Conservation (phyloP, 2,797 vertebrate genomes). For the Argentina silus region DNA sequence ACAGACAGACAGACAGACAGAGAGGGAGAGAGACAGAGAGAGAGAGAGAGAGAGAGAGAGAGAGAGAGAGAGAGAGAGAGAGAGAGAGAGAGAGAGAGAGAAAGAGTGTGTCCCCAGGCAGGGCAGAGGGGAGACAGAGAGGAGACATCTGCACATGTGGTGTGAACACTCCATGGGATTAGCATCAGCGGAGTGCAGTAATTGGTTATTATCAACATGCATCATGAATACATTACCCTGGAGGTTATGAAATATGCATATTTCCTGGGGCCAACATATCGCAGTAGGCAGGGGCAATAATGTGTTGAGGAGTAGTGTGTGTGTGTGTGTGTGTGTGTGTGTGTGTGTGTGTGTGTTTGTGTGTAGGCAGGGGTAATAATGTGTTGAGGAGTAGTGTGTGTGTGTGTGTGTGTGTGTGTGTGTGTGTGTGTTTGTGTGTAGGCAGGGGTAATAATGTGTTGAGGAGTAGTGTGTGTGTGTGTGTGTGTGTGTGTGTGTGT, state of each 20-base stretch:
- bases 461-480: neutral
- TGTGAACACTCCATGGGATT: neutral
- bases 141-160: neutral
- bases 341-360: neutral
- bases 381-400: neutral
- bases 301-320: neutral
- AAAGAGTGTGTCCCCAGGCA: neutral
- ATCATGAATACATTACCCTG: constrained; percentile 57
- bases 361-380: neutral
- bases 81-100: no score
- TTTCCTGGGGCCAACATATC: constrained; percentile 47
- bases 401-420: neutral
- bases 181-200: constrained; percentile 32
- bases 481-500: neutral
- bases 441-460: no score
- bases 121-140: neutral
- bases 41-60: no score
- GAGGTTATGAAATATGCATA: constrained; percentile 66
- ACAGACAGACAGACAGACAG: no score
- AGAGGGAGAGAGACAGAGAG: no score
- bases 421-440: neutral
- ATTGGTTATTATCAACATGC: constrained; percentile 51
- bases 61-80: no score
- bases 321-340: neutral
- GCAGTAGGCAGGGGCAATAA: neutral